Conservation (phyloP, 2,888 invertebrate species). For the Polia nebulosa region DNA sequence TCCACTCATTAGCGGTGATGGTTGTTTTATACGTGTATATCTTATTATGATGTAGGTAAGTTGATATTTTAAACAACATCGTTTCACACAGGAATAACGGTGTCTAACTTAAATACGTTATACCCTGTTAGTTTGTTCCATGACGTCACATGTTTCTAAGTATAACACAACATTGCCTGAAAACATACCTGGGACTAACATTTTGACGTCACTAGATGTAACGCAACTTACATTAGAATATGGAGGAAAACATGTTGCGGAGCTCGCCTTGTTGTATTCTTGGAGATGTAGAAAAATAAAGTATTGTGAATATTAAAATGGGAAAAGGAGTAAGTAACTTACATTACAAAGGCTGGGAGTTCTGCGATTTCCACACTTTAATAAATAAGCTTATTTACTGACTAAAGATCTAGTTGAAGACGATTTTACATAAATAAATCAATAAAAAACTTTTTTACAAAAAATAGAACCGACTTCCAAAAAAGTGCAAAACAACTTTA, state of each 20-base stretch:
- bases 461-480: no score
- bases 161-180: constrained; percentile 42
- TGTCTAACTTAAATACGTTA: constrained; percentile 1
- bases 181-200: constrained; percentile 39
- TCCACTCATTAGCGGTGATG: no score
- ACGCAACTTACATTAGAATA: constrained; percentile 6
- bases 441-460: no score
- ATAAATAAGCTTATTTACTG: no score
- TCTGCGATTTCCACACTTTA: background rate
- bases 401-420: no score
- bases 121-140: constrained; percentile 21
- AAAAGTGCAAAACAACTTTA: no score
- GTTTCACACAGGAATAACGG: constrained; percentile 3
- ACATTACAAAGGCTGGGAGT: background rate
- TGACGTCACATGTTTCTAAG: constrained; percentile 30
- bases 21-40: no score
- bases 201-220: constrained; percentile 28
- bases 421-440: no score
- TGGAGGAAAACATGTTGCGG: background rate
- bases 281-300: constrained; percentile 3
- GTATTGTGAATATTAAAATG: background rate
- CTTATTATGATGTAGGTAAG: background rate
- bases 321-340: background rate
- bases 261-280: background rate
- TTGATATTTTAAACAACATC: constrained; percentile 5